Conservation (phyloP, 2,113 vertebrate species). For the Neopipo cinnamomea region DNA sequence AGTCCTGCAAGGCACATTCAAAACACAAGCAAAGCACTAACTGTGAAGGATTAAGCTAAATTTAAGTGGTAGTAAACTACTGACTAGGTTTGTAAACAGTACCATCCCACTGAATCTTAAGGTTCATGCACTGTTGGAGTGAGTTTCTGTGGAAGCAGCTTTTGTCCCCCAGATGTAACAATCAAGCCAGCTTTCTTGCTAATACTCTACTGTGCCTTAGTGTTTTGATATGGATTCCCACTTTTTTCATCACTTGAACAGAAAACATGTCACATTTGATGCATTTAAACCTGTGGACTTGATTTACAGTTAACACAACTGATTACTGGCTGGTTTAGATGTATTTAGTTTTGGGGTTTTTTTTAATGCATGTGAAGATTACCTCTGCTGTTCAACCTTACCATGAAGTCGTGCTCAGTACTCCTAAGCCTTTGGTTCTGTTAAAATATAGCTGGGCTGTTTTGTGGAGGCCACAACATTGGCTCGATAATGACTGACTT, state of each 20-base stretch:
- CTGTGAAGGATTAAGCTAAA: background rate
- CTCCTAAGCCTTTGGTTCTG: background rate
- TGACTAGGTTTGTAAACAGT: background rate
- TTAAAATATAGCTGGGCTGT: background rate
- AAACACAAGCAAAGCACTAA: slow-evolving; percentile 10
- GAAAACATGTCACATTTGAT: background rate
- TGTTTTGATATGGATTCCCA: background rate
- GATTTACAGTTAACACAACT: background rate
- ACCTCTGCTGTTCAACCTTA: background rate
- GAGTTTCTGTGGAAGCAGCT: background rate
- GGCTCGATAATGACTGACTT: background rate
- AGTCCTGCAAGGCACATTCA: slow-evolving; percentile 17
- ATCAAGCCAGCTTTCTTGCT: background rate
- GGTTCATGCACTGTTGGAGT: background rate
- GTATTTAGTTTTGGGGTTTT: background rate
- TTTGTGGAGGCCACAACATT: background rate
- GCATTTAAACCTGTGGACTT: background rate
- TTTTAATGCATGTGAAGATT: background rate
- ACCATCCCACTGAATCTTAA: background rate
- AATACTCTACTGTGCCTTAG: background rate
- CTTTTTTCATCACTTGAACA: background rate
- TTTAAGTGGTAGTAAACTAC: background rate
- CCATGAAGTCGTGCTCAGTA: background rate
- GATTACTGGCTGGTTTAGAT: background rate
- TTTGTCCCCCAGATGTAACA: background rate